A percentile compares a stretch with the other conserved stretches of the same genome.
Conservation (phyloP, 2,797 vertebrate species). For the Morelia viridis region DNA sequence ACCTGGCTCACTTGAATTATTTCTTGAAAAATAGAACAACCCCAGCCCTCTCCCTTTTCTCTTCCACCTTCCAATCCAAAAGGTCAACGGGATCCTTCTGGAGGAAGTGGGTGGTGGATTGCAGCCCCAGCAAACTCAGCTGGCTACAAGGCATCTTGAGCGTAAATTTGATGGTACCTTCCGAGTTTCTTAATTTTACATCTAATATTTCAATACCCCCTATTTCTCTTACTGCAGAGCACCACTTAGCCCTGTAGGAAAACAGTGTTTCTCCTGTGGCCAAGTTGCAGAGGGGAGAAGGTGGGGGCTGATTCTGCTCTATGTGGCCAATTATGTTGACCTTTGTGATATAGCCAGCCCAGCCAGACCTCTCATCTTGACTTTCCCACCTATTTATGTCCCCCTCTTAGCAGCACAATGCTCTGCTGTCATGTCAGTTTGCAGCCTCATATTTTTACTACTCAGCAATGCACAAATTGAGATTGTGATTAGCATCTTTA, state of each 20-base stretch:
- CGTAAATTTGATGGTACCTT: slow-evolving; percentile 68
- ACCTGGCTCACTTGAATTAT: not conserved
- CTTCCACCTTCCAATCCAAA: not conserved
- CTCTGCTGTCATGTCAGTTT: slow-evolving; percentile 71
- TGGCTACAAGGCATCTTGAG: slow-evolving; percentile 63
- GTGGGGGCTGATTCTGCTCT: slow-evolving; percentile 77
- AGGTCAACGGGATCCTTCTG: not conserved
- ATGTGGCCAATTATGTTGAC: slow-evolving; percentile 83
- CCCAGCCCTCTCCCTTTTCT: not conserved
- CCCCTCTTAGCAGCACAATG: slow-evolving; percentile 68
- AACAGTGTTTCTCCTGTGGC: slow-evolving; percentile 71
- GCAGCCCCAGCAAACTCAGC: slow-evolving; percentile 34
- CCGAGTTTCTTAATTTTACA: slow-evolving; percentile 67
- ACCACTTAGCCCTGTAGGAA: slow-evolving; percentile 76
- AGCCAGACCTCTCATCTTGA: slow-evolving; percentile 71
- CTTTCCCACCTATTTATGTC: slow-evolving; percentile 75
- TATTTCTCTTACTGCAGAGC: slow-evolving; percentile 68
- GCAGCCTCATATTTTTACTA: slow-evolving; percentile 77
- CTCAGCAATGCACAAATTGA: slow-evolving; percentile 76
- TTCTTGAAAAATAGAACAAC: not conserved
- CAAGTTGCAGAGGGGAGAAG: slow-evolving; percentile 64
- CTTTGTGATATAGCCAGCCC: slow-evolving; percentile 75
- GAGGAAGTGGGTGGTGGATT: slow-evolving; percentile 45
- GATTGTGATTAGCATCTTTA: slow-evolving; percentile 82
- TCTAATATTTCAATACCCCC: slow-evolving; percentile 73